phyloP scores from a whole-genome alignment of 2,113 vertebrate species.

The Lasiurus borealis region DNA sequence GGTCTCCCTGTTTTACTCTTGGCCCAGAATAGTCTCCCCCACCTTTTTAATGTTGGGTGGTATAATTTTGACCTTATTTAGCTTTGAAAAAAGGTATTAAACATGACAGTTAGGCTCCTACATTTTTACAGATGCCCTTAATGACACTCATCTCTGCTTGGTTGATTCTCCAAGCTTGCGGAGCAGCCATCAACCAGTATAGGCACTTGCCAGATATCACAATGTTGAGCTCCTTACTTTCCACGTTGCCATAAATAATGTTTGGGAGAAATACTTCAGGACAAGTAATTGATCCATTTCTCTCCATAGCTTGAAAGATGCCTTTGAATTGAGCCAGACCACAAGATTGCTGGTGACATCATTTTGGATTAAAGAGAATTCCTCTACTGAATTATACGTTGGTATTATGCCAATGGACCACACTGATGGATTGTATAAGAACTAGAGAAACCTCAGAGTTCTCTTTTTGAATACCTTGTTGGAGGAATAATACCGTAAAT shows the following conservation, averaged over 20 bases:
- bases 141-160: not conserved
- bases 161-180: not conserved
- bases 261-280: not conserved
- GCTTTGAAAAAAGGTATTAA: not conserved
- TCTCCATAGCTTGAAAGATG: not conserved
- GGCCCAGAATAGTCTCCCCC: not conserved
- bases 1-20: not conserved
- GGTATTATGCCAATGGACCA: not conserved
- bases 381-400: conserved; percentile 41
- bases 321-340: not conserved
- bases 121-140: not conserved
- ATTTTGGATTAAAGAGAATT: conserved; percentile 39
- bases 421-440: not conserved
- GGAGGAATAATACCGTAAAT: conserved; percentile 25
- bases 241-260: not conserved
- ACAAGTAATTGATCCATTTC: not conserved
- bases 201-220: not conserved
- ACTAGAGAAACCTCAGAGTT: not conserved
- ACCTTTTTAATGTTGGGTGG: not conserved
- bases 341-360: not conserved
- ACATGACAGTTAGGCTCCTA: not conserved
- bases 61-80: not conserved
- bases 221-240: not conserved
- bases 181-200: not conserved
- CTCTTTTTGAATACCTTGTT: conserved; percentile 34